Base-by-base conservation (phyloP, 2,888 invertebrate genomes). In the Eutolmus rufibarbis region DNA sequence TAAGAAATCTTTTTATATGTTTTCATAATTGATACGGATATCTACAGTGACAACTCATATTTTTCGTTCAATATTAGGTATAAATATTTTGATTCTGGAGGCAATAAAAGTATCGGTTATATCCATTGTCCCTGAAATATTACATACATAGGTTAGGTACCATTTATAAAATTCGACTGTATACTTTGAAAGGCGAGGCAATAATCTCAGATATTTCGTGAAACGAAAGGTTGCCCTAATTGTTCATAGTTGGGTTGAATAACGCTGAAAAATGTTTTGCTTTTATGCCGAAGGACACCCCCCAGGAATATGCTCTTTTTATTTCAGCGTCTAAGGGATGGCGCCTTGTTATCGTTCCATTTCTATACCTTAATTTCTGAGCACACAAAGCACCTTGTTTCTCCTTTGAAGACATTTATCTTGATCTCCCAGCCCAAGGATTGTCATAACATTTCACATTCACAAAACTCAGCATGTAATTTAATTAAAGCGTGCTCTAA, bases 401-500 rank as follows among this genome's bases (percentile, higher is more conserved):
- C 66, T 84, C 40, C 40, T 84, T 74, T 74, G 74, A 46, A 74
- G 74, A 84, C 84, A 66, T 84, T 84, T 74, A 84, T 84, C 84
- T 84, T 74, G 84, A 84, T 84, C 57, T 84, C 74, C 51, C 40
- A 40, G 31, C 74, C 84, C 84, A 40, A 40, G 84, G 84, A 84
- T 84, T 74, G 84, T 74, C 74, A 84, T 84, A 84, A 74, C 74
- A 74, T 86, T 74, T 86, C 31, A 86, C 74, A 86, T 86, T 86
- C 76, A 86, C 76, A 86, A 86, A 77, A 77, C 88, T 86, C 81
- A 88, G 89, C 89, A 86, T 88, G 89, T 89, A 89, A 89, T 89
- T 89, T 89, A 89, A 89, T 89, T 89, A 89, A 89, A 89, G 88
- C 86, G 88, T 89, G 89, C 89, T 89, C 88, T 89, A 87, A 89